phyloP scores from a whole-genome alignment of 2,888 invertebrate species.

The Lithophane leautieri region DNA sequence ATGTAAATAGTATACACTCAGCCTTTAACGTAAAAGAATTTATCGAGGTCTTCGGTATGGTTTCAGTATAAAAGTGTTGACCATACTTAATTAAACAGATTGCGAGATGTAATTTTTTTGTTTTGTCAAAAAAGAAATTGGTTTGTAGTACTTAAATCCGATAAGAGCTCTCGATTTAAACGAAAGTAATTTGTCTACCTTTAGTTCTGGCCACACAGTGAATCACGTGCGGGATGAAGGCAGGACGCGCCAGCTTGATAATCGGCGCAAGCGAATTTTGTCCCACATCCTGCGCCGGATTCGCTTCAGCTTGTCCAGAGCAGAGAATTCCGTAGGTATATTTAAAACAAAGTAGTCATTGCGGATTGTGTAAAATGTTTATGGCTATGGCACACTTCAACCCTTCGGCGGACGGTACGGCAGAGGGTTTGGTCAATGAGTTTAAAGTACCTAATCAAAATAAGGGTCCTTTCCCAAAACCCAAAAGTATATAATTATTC shows the following conservation, averaged over 20 bases:
- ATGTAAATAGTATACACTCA: constrained; percentile 37
- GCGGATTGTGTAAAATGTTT: not conserved
- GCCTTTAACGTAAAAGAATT: constrained; percentile 27
- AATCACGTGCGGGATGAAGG: not conserved
- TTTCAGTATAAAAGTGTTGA: constrained; percentile 34
- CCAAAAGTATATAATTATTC: too few species aligned
- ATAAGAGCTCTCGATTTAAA: constrained; percentile 12
- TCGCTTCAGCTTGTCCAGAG: not conserved
- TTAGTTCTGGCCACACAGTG: not conserved
- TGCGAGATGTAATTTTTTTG: not conserved
- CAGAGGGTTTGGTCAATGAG: too few species aligned
- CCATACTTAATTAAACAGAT: not conserved
- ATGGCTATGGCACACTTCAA: not conserved
- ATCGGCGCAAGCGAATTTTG: not conserved
- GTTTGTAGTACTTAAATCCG: not conserved
- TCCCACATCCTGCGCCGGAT: not conserved
- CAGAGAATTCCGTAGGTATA: not conserved
- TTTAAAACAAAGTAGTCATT: not conserved
- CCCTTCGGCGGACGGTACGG: not conserved
- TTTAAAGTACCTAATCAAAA: too few species aligned
- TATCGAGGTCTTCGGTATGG: constrained; percentile 16
- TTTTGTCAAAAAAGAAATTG: not conserved
- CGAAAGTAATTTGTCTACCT: constrained; percentile 19
- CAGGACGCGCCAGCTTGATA: not conserved
- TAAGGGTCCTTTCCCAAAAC: too few species aligned